Base-by-base conservation (phyloP, 2,113 vertebrate species). In the Lethenteron reissneri region DNA sequence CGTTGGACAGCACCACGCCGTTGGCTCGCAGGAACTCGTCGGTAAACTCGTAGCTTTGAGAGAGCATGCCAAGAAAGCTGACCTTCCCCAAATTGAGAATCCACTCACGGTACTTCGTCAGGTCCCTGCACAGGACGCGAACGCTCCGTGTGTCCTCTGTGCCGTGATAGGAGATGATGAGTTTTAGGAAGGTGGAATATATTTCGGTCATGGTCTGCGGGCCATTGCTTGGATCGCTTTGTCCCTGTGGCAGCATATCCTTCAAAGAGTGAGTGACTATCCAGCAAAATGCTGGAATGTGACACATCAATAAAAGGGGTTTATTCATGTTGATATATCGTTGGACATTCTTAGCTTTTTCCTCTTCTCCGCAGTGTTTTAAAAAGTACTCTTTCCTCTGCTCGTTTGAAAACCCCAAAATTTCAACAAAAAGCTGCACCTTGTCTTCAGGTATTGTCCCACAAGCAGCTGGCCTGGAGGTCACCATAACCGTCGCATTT, bases 261-360 rank as follows among this genome's bases (percentile, higher is more conserved):
- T 78, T 78, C 64, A 79, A 79, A 11, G 78, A 17, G n/a, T 73
- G 80, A 72, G 78, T 79, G 71, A 81, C 74, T 56, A 79, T 83
- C 81, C 84, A 85, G 76, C 83, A 85, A 72, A 83, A 85, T 12
- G 75, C 76, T 2, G 85, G 85, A 58, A 77, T 75, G 57, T 75
- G 71, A 21, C 78, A 79, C 72, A 84, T 71, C 13, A 81, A 78
- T 58, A 81, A 79, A 64, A 82, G 79, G 3, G 80, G 78, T 4
- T 83, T 75, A 41, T 77, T 81, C 60, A 71, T 76, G 71, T 84
- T 79, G 74, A 83, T 79, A 57, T 80, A 77, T 2, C 58, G 64
- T 2, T 79, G 72, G 6, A 78, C 77, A 58, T 58, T 70, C 10
- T 73, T 71, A 11, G 79, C 77, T 59, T 71, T 12, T 8, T 15